Percentiles rank a stretch among this genome's conserved stretches.
Conservation (phyloP, 2,888 invertebrate species). For the Lordiphosa andalusiaca region DNA sequence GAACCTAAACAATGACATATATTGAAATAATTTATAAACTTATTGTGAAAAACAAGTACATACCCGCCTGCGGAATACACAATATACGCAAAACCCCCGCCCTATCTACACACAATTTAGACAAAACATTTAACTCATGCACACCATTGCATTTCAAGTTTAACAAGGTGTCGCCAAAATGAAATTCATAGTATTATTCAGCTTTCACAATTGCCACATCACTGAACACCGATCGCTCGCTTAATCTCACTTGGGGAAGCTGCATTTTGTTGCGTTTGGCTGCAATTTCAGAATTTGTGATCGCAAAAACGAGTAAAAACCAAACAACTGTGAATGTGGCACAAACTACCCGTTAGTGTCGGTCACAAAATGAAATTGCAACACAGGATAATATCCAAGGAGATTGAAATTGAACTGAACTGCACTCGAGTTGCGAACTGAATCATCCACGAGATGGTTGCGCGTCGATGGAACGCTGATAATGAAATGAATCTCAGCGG, state of each 20-base stretch:
- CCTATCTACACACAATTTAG: neutral
- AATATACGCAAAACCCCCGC: neutral
- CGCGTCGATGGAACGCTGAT: conserved; percentile 65
- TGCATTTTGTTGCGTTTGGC: conserved; percentile 52
- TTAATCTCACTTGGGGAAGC: neutral
- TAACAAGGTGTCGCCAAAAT: neutral
- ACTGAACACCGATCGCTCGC: conserved; percentile 17
- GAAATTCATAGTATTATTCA: conserved; percentile 15
- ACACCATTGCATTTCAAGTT: neutral
- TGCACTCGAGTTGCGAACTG: neutral
- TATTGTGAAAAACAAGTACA: neutral
- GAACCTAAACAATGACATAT: too few species aligned
- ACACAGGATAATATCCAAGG: conserved; percentile 53
- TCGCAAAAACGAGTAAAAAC: conserved; percentile 80
- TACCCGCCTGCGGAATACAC: neutral
- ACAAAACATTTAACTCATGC: neutral
- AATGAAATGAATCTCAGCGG: conserved; percentile 73
- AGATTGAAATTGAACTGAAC: neutral
- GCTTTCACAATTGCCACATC: conserved; percentile 37
- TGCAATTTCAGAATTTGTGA: conserved; percentile 81
- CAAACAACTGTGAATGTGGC: conserved; percentile 20
- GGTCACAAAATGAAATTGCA: conserved; percentile 81
- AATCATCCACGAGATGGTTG: conserved; percentile 12
- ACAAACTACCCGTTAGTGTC: conserved; percentile 81
- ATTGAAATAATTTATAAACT: too few species aligned